Evolutionary conservation across 2,888 invertebrate genomes (phyloP).

Genomic region (Drosophila vallismaia): DNA sequence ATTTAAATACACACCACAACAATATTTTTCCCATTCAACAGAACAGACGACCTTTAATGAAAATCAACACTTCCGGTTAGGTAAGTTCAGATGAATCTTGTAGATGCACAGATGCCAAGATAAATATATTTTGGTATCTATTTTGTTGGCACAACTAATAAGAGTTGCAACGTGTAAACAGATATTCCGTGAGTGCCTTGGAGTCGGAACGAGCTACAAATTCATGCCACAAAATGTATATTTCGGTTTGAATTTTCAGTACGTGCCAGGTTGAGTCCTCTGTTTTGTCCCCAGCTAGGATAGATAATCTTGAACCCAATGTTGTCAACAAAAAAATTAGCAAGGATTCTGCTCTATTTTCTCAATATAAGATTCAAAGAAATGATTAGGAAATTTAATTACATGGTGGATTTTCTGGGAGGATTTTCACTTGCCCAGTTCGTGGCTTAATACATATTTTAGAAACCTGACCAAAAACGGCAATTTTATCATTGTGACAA

Average conservation of each 20-base stretch:
- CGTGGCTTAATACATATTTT: neutral
- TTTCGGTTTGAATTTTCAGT: slow-evolving; percentile 71
- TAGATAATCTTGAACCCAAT: neutral
- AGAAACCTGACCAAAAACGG: neutral
- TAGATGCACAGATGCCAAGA: slow-evolving; percentile 9
- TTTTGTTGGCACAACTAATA: slow-evolving; percentile 27
- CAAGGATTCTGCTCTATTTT: neutral
- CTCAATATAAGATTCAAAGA: neutral
- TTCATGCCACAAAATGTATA: slow-evolving; percentile 70
- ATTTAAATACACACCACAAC: slow-evolving; percentile 19
- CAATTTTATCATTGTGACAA: neutral
- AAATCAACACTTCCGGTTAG: slow-evolving; percentile 74
- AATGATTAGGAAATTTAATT: neutral
- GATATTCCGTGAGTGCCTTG: slow-evolving; percentile 26
- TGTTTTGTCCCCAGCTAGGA: neutral
- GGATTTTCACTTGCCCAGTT: neutral
- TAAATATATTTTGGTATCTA: slow-evolving; percentile 2
- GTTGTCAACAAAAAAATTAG: neutral
- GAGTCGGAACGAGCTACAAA: slow-evolving; percentile 65
- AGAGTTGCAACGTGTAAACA: slow-evolving; percentile 21
- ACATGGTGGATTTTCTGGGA: neutral
- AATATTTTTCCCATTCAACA: slow-evolving; percentile 72
- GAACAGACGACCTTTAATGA: slow-evolving; percentile 65
- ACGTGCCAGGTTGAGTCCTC: slow-evolving; percentile 63
- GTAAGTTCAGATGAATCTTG: slow-evolving; percentile 33